Base-by-base conservation (phyloP, 2,113 vertebrate species). In the Craseonycteris thonglongyai region DNA sequence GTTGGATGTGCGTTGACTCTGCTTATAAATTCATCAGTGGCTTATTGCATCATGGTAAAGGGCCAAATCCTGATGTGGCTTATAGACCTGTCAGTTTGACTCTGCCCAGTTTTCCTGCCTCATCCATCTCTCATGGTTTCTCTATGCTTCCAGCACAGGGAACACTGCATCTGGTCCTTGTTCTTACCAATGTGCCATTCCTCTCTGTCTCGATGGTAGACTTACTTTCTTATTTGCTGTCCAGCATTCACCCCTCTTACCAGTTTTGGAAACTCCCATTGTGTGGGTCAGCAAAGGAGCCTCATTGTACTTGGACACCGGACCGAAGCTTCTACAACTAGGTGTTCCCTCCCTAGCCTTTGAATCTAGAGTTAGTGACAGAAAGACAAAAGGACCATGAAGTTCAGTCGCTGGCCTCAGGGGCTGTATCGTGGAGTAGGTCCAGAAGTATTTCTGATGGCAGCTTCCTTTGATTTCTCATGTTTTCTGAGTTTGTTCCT, bases 401-500 rank as follows among this genome's bases (percentile, higher is more conserved):
- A 51, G 0, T 47, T 66, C 9, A 45, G 6, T 9, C 49, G 28
- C 22, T 54, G 40, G 35, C 15, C 21, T 88, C 18, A 12, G 38
- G 26, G 65, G 76, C 16, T 58, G 5, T 14, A 61, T 45, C 21
- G 28, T 3, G 7, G 7, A 76, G 14, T 42, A 24, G 30, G 18
- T 59, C 40, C n/a, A 42, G 12, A 75, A 42, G 26, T 42, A 24
- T 87, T 59, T 94, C 22, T 76, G 63, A 28, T 19, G 1, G 18
- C 9, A 45, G 21, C 16, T 86, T 89, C 75, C 38, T 33, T 91
- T 54, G 14, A 82, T 81, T 66, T 12, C 72, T 76, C 13, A 15
- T 0, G 0, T 88, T 90, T 95, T 81, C 51, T 86, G 68, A 88
- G 26, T 33, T 38, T 69, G 51, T 78, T 69, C 65, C 14, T 93